A percentile compares a stretch with the other conserved stretches of the same genome.
Evolutionary conservation across 2,797 vertebrate species (phyloP).

Genomic region (Buphagus erythrorhynchus): DNA sequence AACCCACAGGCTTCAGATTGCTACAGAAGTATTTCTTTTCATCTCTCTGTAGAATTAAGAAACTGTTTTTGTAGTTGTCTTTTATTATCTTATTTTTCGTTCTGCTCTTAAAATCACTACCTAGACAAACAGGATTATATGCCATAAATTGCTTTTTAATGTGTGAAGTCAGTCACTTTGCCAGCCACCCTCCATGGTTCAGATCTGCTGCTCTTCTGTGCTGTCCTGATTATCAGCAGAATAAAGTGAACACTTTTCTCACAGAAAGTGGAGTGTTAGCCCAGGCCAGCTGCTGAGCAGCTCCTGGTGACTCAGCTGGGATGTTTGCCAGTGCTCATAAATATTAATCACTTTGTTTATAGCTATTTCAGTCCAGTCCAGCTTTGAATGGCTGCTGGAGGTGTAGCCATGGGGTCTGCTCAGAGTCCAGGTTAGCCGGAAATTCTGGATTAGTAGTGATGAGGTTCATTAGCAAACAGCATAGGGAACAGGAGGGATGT

Average conservation of each 20-base stretch:
- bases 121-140: neutral
- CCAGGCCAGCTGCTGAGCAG: no score
- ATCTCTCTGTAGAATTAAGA: neutral
- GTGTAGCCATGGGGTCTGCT: neutral
- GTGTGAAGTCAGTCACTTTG: neutral
- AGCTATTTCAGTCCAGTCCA: neutral
- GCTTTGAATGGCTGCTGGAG: neutral
- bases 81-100: neutral
- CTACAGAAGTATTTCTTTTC: neutral
- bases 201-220: neutral
- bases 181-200: neutral
- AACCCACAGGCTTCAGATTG: neutral
- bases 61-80: neutral
- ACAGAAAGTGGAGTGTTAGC: neutral
- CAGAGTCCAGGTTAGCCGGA: neutral
- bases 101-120: neutral
- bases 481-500: neutral
- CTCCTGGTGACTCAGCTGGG: neutral
- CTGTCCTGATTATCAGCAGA: neutral
- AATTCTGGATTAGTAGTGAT: neutral
- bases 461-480: neutral
- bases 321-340: neutral
- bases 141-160: neutral
- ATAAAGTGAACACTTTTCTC: neutral
- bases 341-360: neutral